Conservation (phyloP, 2,888 invertebrate species). For the Agonum fuliginosum region DNA sequence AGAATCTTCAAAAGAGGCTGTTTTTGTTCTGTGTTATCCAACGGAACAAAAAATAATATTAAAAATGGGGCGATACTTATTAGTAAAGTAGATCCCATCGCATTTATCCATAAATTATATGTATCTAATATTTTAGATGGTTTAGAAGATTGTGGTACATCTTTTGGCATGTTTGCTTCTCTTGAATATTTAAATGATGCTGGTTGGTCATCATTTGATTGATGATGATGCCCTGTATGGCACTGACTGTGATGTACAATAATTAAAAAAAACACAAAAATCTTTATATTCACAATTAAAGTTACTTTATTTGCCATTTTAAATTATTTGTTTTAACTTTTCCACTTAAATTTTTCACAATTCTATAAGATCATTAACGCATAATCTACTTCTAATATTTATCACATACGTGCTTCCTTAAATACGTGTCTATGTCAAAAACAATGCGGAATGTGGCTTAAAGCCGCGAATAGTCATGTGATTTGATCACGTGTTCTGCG, state of each 20-base stretch:
- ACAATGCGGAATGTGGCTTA: neutral
- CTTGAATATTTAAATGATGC: slow-evolving; percentile 90
- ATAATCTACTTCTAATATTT: slow-evolving; percentile 6
- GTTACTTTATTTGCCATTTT: slow-evolving; percentile 31
- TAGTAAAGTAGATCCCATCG: slow-evolving; percentile 91
- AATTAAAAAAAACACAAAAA: slow-evolving; percentile 35
- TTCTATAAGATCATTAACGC: slow-evolving; percentile 32
- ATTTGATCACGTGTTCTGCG: no score
- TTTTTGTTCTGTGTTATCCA: slow-evolving; percentile 89
- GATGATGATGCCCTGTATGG: slow-evolving; percentile 72
- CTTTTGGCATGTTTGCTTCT: slow-evolving; percentile 76
- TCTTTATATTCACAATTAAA: slow-evolving; percentile 17
- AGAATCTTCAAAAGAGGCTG: slow-evolving; percentile 92
- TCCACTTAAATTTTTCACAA: slow-evolving; percentile 15
- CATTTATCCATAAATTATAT: slow-evolving; percentile 82
- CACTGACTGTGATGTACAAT: slow-evolving; percentile 4
- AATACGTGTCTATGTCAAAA: slow-evolving; percentile 54
- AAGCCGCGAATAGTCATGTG: no score
- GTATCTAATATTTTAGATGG: slow-evolving; percentile 69
- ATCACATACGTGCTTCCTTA: slow-evolving; percentile 49
- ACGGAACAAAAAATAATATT: slow-evolving; percentile 93
- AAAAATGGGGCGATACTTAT: slow-evolving; percentile 97
- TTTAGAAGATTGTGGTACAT: slow-evolving; percentile 55
- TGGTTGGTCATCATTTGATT: slow-evolving; percentile 77
- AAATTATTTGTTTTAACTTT: slow-evolving; percentile 15